Percentiles rank a stretch among this genome's conserved stretches.
These are phyloP conservation scores for Girardinichthys multiradiatus DNA, from an alignment of 2,113 vertebrate genomes.

Conservation along the genomic window DNA sequence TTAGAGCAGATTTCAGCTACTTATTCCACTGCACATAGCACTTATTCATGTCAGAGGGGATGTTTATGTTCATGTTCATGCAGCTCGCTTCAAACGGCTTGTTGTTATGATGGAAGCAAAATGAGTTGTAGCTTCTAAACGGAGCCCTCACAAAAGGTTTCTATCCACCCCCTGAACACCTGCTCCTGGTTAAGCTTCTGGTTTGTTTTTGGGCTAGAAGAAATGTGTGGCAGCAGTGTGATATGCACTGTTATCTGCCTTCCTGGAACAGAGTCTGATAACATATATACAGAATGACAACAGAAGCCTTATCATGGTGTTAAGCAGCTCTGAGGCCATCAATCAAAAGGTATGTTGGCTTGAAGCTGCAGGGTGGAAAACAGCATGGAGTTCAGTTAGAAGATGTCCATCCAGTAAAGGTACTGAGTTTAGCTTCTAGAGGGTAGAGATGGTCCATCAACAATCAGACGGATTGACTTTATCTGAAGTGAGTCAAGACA, in stretches of 20 bases:
- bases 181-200: neutral
- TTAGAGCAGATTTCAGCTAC: slow-evolving; percentile 40
- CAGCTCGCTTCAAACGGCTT: slow-evolving; percentile 18
- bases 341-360: neutral
- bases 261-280: neutral
- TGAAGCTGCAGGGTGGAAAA: slow-evolving; percentile 9
- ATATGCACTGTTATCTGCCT: slow-evolving; percentile 6
- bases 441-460: neutral
- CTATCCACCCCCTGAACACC: neutral
- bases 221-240: neutral
- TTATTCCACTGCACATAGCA: slow-evolving; percentile 31
- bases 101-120: slow-evolving; percentile 20
- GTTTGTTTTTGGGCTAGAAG: neutral
- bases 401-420: neutral
- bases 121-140: neutral
- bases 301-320: slow-evolving; percentile 18
- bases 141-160: neutral
- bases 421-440: slow-evolving; percentile 1
- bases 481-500: neutral
- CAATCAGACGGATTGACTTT: too few relatives aligned
- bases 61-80: slow-evolving; percentile 3
- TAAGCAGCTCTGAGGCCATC: slow-evolving; percentile 11
- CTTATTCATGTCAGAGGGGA: slow-evolving; percentile 6
- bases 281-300: slow-evolving; percentile 10
- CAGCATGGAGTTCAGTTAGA: slow-evolving; percentile 10